Conservation (phyloP, 1,140 invertebrate species). For the Rhyzopertha dominica region DNA sequence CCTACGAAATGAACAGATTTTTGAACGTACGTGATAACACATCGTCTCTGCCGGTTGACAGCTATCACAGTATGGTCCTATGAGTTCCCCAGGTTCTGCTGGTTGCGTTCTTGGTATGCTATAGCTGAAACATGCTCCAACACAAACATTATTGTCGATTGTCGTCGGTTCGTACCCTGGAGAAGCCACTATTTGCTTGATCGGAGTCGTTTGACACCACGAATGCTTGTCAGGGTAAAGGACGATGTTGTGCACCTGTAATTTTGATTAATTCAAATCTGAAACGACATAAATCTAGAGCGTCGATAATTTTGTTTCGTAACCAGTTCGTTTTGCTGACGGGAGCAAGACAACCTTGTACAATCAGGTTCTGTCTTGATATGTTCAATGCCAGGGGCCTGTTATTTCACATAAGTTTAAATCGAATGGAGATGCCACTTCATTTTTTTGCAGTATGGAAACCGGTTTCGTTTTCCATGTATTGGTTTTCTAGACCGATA, state of each 20-base stretch:
- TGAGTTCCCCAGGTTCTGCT: slow-evolving; percentile 59
- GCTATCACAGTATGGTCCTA: slow-evolving; percentile 63
- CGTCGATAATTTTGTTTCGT: no score
- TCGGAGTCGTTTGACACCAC: slow-evolving; percentile 64
- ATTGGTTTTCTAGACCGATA: no score
- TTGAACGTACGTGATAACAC: slow-evolving; percentile 56
- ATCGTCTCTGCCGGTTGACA: slow-evolving; percentile 58
- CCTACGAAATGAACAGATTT: slow-evolving; percentile 9
- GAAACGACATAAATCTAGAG: no score
- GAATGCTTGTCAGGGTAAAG: slow-evolving; percentile 63
- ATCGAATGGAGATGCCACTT: no score
- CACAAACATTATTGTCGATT: slow-evolving; percentile 64
- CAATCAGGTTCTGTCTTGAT: no score
- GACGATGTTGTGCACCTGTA: slow-evolving; percentile 63
- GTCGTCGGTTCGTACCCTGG: slow-evolving; percentile 57
- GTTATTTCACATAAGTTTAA: no score
- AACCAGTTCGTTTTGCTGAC: no score
- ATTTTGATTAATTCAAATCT: slow-evolving; percentile 6
- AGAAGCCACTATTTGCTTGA: slow-evolving; percentile 60
- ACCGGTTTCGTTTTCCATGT: no score
- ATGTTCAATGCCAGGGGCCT: no score
- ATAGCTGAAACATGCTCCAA: slow-evolving; percentile 65
- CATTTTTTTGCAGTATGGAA: no score
- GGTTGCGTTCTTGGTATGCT: slow-evolving; percentile 62
- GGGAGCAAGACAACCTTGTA: no score